A percentile compares a stretch with the other conserved stretches of the same genome.
Evolutionary conservation across 2,113 vertebrate species (phyloP).

Genomic region (Bucco capensis): DNA sequence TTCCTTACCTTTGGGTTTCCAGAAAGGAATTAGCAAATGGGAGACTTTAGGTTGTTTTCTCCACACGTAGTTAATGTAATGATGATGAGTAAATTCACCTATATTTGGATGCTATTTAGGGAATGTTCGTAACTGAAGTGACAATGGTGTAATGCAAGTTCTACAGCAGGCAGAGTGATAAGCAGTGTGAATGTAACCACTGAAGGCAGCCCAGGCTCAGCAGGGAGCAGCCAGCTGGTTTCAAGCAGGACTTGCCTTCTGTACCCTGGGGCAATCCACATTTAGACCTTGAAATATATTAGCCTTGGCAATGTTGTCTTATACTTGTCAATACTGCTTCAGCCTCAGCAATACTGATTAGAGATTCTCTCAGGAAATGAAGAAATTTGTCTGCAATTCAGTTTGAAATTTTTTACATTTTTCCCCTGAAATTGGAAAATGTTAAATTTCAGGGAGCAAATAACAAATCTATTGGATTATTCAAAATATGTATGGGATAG

Average conservation of each 20-base stretch:
- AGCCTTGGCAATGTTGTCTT: fast-evolving
- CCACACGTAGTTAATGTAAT: neutral
- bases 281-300: neutral
- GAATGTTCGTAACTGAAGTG: neutral
- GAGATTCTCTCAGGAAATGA: neutral
- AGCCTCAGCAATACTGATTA: neutral
- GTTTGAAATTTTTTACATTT: neutral
- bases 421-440: neutral
- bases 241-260: neutral
- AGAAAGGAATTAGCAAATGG: neutral
- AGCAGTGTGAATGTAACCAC: neutral
- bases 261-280: neutral
- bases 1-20: neutral
- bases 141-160: neutral
- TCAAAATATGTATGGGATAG: neutral
- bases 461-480: neutral
- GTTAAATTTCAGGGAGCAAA: neutral
- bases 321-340: neutral
- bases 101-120: neutral
- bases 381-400: neutral
- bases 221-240: fast-evolving
- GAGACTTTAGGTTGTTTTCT: neutral
- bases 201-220: neutral
- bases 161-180: neutral
- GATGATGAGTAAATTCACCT: neutral